These are phyloP conservation scores for Proterorhinus semilunaris DNA, from an alignment of 2,113 vertebrate genomes.

Conservation along the genomic window DNA sequence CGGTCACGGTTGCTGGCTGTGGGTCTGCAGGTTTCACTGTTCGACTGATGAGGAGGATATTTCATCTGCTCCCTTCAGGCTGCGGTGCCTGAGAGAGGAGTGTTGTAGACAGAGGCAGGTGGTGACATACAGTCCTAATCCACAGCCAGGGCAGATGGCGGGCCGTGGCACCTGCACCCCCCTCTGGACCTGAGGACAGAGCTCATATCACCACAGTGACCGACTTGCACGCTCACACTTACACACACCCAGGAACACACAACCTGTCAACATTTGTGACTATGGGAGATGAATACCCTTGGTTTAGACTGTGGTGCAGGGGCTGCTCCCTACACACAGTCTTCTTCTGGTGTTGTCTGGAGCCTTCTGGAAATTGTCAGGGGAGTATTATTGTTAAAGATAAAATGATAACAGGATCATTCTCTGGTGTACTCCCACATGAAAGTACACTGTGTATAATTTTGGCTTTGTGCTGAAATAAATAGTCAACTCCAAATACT, in stretches of 20 bases:
- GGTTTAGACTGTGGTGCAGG: background rate
- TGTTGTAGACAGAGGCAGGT: conserved; percentile 52
- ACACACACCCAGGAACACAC: conserved; percentile 26
- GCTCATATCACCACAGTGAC: conserved; percentile 39
- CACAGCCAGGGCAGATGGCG: conserved; percentile 48
- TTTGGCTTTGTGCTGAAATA: too few relatives aligned
- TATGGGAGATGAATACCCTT: conserved; percentile 22
- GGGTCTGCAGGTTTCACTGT: conserved; percentile 43
- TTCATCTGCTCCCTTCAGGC: conserved; percentile 56
- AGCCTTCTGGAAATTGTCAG: too few relatives aligned
- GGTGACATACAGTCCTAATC: conserved; percentile 55
- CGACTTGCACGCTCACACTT: conserved; percentile 1
- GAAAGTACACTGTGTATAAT: too few relatives aligned
- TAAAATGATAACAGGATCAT: too few relatives aligned
- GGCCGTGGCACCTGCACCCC: conserved; percentile 60
- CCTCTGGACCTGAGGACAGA: conserved; percentile 56
- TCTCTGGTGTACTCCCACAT: too few relatives aligned
- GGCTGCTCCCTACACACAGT: too few relatives aligned
- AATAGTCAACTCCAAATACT: too few relatives aligned
- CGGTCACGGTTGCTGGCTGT: conserved; percentile 42
- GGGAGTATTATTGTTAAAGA: too few relatives aligned
- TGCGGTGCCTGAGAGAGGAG: conserved; percentile 3
- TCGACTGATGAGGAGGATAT: conserved; percentile 60
- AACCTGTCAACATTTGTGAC: background rate
- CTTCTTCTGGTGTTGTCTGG: too few relatives aligned